A percentile compares a stretch with the other conserved stretches of the same genome.
Evolutionary conservation across 2,888 invertebrate species (phyloP).

Genomic region (Pammene fasciana): DNA sequence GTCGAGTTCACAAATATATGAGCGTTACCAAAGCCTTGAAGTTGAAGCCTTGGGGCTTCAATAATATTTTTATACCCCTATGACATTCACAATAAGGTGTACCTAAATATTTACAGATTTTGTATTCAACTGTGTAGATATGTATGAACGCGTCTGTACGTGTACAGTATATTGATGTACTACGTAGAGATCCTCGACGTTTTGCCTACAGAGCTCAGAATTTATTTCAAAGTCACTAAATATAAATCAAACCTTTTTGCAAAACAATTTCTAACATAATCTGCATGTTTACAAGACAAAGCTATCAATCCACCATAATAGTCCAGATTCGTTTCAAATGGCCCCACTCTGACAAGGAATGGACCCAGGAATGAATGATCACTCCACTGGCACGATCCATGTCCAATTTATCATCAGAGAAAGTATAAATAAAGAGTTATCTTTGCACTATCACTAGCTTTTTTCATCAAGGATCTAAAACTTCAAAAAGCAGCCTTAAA

Average conservation of each 20-base stretch:
- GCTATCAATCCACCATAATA: slow-evolving; percentile 32
- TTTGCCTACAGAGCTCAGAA: too few relatives aligned
- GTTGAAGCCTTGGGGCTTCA: too few relatives aligned
- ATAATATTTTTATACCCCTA: too few relatives aligned
- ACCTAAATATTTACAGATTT: too few relatives aligned
- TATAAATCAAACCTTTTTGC: not conserved
- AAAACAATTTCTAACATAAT: not conserved
- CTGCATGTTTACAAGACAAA: slow-evolving; percentile 10
- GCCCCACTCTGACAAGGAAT: slow-evolving; percentile 13
- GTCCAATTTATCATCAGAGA: slow-evolving; percentile 33
- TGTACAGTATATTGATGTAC: too few relatives aligned
- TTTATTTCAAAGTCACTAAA: too few relatives aligned
- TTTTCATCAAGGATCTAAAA: not conserved
- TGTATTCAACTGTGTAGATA: too few relatives aligned
- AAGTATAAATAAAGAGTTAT: slow-evolving; percentile 24
- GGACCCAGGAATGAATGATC: slow-evolving; percentile 25
- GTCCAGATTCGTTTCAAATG: slow-evolving; percentile 31
- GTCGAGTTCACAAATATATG: too few relatives aligned
- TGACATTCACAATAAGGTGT: too few relatives aligned
- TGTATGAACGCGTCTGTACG: too few relatives aligned
- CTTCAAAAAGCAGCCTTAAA: not conserved
- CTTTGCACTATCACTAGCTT: not conserved
- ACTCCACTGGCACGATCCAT: slow-evolving; percentile 20
- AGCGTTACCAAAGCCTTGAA: too few relatives aligned
- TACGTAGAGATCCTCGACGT: too few relatives aligned